A percentile compares a stretch with the other conserved stretches of the same genome.
Conservation (phyloP, 2,113 vertebrate genomes). For the Capreolus pygargus region DNA sequence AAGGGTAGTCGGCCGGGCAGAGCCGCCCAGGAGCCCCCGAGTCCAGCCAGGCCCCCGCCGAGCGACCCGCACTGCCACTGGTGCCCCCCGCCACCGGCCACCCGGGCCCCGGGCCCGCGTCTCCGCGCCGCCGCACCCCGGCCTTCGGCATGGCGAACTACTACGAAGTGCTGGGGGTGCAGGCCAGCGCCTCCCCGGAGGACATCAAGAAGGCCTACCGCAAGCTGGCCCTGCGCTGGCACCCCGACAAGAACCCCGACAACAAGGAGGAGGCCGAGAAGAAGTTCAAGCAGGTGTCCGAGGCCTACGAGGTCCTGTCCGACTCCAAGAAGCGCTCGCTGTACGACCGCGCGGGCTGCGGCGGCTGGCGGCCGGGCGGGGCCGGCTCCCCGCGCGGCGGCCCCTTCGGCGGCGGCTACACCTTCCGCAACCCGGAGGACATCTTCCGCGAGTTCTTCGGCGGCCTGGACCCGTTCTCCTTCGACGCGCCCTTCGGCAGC, state of each 20-base stretch:
- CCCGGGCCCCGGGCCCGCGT: not conserved
- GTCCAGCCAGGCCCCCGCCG: not conserved
- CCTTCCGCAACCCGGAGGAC: conserved; percentile 40
- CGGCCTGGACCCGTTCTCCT: conserved; percentile 48
- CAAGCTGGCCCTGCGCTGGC: conserved; percentile 91
- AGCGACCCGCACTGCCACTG: not conserved
- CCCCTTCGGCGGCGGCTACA: conserved; percentile 44
- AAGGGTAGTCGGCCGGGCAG: not conserved
- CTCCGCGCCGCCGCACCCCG: not conserved
- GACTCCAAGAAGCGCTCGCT: conserved; percentile 62
- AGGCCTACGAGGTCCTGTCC: conserved; percentile 76
- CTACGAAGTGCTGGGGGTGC: conserved; percentile 88
- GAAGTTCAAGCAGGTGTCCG: conserved; percentile 78
- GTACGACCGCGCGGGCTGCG: conserved; percentile 64
- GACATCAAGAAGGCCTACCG: conserved; percentile 93
- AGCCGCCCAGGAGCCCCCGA: not conserved
- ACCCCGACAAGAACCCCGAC: conserved; percentile 92
- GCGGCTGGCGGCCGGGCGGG: conserved; percentile 24
- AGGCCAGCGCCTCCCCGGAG: conserved; percentile 79
- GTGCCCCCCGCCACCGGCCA: accelerated
- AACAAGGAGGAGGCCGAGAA: conserved; percentile 88
- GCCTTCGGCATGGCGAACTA: conserved; percentile 77
- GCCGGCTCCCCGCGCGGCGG: accelerated
- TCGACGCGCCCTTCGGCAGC: not conserved
- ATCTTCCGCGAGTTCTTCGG: conserved; percentile 64